A percentile compares a stretch with the other conserved stretches of the same genome.
Evolutionary conservation across 2,797 vertebrate species (phyloP).

Genomic region (Bradypus variegatus): DNA sequence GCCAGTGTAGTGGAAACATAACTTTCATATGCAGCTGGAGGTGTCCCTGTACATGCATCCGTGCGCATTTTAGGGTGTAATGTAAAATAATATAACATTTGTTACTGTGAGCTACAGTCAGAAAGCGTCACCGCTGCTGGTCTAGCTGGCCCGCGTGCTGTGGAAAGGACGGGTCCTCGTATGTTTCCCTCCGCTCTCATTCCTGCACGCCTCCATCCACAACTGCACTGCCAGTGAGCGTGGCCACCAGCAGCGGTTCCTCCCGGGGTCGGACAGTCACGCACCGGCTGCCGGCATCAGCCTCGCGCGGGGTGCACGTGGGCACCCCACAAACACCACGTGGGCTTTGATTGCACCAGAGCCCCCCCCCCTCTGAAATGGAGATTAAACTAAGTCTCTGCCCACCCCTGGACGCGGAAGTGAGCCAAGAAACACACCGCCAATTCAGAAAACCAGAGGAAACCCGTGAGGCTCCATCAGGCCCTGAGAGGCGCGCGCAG

Average conservation of each 20-base stretch:
- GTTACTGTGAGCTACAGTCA: background rate
- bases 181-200: accelerated
- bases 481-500: accelerated
- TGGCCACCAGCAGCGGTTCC: accelerated
- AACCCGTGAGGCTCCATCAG: accelerated
- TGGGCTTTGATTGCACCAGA: background rate
- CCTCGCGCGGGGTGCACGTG: accelerated
- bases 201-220: accelerated
- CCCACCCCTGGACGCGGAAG: background rate
- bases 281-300: background rate
- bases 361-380: no score
- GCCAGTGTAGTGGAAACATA: no score
- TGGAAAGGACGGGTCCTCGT: background rate
- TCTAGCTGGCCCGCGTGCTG: accelerated
- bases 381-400: background rate
- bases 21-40: no score
- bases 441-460: background rate
- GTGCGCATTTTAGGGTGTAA: background rate
- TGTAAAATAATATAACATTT: no score
- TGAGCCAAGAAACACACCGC: background rate
- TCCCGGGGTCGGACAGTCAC: background rate
- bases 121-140: background rate
- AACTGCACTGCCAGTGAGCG: background rate
- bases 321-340: background rate
- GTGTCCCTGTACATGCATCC: accelerated